Conservation (phyloP, 2,888 invertebrate genomes). For the Agrotis ipsilon region DNA sequence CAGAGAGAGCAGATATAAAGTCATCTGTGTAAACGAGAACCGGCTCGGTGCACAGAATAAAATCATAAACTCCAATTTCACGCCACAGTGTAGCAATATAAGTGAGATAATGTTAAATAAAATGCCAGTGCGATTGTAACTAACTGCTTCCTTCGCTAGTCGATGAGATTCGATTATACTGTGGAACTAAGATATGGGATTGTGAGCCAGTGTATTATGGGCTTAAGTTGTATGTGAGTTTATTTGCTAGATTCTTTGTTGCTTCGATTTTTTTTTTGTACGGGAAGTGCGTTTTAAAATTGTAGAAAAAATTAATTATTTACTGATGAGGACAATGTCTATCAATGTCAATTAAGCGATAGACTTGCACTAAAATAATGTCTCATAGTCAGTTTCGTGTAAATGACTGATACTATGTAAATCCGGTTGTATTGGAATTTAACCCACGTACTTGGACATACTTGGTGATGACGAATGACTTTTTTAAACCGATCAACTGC, state of each 20-base stretch:
- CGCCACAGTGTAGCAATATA: conserved; percentile 63
- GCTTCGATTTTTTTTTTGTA: not conserved
- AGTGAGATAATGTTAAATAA: conserved; percentile 64
- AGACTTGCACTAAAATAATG: too few relatives aligned
- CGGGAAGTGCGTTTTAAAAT: not conserved
- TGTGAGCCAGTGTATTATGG: conserved; percentile 12
- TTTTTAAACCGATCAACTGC: not conserved
- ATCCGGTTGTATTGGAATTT: too few relatives aligned
- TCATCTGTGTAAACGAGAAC: conserved; percentile 60
- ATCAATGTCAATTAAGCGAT: too few relatives aligned
- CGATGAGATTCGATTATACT: conserved; percentile 61
- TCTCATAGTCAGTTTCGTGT: too few relatives aligned
- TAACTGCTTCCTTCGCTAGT: conserved; percentile 59
- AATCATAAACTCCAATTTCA: conserved; percentile 63
- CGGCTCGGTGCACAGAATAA: conserved; percentile 53
- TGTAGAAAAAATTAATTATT: not conserved
- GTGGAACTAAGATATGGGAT: conserved; percentile 44
- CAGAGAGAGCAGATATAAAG: conserved; percentile 52
- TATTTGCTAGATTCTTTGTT: conserved; percentile 16
- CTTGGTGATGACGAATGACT: too few relatives aligned
- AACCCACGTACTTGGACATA: too few relatives aligned
- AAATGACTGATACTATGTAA: too few relatives aligned
- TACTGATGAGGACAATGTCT: too few relatives aligned
- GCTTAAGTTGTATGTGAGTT: conserved; percentile 18
- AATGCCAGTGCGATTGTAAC: conserved; percentile 63